Percentiles rank a stretch among this genome's conserved stretches.
These are phyloP conservation scores for Leptinotarsa haldemani DNA, from an alignment of 2,888 invertebrate genomes.

Conservation along the genomic window DNA sequence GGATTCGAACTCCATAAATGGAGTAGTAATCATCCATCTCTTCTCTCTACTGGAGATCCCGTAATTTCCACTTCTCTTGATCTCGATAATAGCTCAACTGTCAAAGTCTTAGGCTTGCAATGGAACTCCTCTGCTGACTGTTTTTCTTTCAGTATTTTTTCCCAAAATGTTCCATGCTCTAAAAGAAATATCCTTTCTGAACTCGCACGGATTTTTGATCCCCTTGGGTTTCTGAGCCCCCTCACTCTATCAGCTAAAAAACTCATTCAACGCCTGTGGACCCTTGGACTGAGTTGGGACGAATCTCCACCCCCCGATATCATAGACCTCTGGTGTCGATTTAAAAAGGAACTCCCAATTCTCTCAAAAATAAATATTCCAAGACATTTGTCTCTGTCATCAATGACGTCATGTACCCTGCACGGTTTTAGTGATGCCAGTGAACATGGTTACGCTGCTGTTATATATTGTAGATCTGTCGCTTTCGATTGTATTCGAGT, in stretches of 20 bases:
- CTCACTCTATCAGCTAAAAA: slow-evolving; percentile 16
- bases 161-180: slow-evolving; percentile 1
- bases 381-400: neutral
- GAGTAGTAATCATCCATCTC: slow-evolving; percentile 15
- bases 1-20: slow-evolving; percentile 17
- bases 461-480: neutral
- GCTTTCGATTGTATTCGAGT: neutral
- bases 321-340: neutral
- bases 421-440: slow-evolving; percentile 10
- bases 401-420: neutral
- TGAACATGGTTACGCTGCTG: slow-evolving; percentile 5
- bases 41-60: neutral
- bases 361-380: slow-evolving; percentile 10
- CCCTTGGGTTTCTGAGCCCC: neutral
- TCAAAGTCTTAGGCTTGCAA: neutral
- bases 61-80: neutral
- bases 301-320: slow-evolving; percentile 2
- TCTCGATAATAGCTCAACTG: neutral
- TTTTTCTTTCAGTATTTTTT: neutral
- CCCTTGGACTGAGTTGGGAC: neutral
- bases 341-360: neutral
- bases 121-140: neutral
- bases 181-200: slow-evolving; percentile 17
- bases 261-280: slow-evolving; percentile 13
- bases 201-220: neutral